phyloP scores from a whole-genome alignment of 2,797 vertebrate species.

The Xiphorhynchus erythropygius region DNA sequence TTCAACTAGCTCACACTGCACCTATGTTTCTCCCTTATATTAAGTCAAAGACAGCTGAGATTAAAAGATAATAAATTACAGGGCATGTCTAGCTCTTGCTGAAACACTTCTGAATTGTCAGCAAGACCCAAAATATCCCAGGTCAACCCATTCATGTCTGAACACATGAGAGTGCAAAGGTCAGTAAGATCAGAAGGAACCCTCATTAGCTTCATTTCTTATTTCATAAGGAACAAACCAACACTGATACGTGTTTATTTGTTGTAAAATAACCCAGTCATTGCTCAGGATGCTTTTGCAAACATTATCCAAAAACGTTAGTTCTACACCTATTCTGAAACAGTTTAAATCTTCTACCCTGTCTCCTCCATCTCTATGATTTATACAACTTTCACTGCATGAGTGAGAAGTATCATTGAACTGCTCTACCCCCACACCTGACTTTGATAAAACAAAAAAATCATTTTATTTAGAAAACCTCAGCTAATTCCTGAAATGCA shows the following conservation, averaged over 20 bases:
- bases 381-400: not conserved
- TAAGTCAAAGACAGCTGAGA: not conserved
- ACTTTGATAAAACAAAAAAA: not conserved
- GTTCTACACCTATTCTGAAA: not conserved
- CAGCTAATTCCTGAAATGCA: not conserved
- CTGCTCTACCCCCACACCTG: not conserved
- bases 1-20: accelerated
- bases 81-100: not conserved
- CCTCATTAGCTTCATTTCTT: not conserved
- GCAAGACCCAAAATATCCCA: not conserved
- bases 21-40: not conserved
- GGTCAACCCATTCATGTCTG: accelerated
- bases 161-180: accelerated
- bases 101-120: accelerated
- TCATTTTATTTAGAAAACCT: not conserved
- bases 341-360: not conserved
- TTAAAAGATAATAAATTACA: not conserved
- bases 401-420: not conserved
- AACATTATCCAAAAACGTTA: not conserved
- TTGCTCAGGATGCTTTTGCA: not conserved
- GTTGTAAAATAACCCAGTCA: not conserved
- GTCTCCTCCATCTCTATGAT: accelerated
- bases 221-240: not conserved
- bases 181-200: not conserved
- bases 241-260: accelerated